Evolutionary conservation across 2,888 invertebrate species (phyloP).

Genomic region (Liopterus haemorrhoidalis): DNA sequence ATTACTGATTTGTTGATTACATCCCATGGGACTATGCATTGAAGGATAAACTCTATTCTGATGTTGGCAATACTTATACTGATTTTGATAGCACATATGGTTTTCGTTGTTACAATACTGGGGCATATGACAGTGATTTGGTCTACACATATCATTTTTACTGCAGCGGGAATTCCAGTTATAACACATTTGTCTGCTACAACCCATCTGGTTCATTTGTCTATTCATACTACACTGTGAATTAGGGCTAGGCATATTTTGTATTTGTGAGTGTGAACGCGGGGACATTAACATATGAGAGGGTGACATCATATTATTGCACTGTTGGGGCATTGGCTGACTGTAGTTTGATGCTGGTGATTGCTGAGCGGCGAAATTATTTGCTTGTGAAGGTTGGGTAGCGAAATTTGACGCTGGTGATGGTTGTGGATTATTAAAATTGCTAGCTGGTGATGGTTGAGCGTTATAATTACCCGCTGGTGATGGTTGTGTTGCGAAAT

Average conservation of each 20-base stretch:
- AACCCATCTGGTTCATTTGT: constrained; percentile 31
- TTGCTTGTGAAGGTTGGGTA: constrained; percentile 31
- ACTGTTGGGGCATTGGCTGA: constrained; percentile 30
- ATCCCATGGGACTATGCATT: constrained; percentile 34
- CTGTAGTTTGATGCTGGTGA: constrained; percentile 33
- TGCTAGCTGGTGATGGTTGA: constrained; percentile 32
- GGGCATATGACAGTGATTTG: constrained; percentile 10
- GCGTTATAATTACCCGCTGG: constrained; percentile 34
- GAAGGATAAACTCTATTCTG: constrained; percentile 28
- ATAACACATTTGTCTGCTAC: constrained; percentile 10
- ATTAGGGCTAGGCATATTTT: constrained; percentile 31
- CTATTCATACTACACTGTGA: too few species aligned
- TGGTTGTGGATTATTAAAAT: constrained; percentile 36
- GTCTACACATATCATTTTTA: too few species aligned
- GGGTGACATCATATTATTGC: constrained; percentile 29
- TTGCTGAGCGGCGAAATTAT: constrained; percentile 20
- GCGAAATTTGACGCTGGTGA: constrained; percentile 33
- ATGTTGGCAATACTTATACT: constrained; percentile 10
- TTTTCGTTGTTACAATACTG: constrained; percentile 38
- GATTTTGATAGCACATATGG: constrained; percentile 36
- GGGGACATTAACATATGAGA: constrained; percentile 29
- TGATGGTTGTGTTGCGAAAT: constrained; percentile 31
- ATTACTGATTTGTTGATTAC: constrained; percentile 25
- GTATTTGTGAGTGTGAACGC: constrained; percentile 38
- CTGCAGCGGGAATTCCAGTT: constrained; percentile 16